Evolutionary conservation across 2,797 vertebrate species (phyloP), one percentile per base, ranked within the genome.

Genomic region (Lates japonicus): DNA sequence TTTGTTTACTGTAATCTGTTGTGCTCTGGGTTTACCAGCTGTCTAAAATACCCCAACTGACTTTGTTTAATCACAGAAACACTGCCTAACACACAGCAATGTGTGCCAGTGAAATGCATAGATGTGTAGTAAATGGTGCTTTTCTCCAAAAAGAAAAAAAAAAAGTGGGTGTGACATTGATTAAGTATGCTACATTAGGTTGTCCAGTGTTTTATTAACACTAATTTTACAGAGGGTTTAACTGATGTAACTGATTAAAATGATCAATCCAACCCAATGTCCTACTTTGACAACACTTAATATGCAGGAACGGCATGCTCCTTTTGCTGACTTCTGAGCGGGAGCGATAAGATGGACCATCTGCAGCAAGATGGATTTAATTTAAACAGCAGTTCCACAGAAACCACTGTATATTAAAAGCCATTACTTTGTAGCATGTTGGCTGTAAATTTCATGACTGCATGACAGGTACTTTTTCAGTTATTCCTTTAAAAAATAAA

Each of bases 251-350:
- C n/a, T 9, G 4, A 70, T 62, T 67, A 39, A 49, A 68, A 74
- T 62, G 5, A 74, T 80, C 33, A 63, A 74, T 80, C 64, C 22
- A 63, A 44, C 4, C 22, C 16, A 63, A 74, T 62, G 62, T 13
- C n/a, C 25, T 49, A 33, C 57, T 74, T 41, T 68, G 39, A 54
- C 58, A 61, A 46, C 33, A 62, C 41, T 68, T 39, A 31, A 80
- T 74, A 62, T 41, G 48, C 41, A 68, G 77, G 57, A 80, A 62
- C 33, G 2, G 41, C 70, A 46, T 29, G 33, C 48, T 39, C 17
- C 33, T 33, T 31, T 58, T 68, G 57, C 62, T 54, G 62, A 57
- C 51, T 65, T 25, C 49, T 44, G 14, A 35, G 48, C 13, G 55
- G 29, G 20, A 33, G 51, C 3, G 20, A 22, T 63, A 35, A 67